Evolutionary conservation across 2,888 invertebrate species (phyloP).

Genomic region (Scaptomyza polygonia): DNA sequence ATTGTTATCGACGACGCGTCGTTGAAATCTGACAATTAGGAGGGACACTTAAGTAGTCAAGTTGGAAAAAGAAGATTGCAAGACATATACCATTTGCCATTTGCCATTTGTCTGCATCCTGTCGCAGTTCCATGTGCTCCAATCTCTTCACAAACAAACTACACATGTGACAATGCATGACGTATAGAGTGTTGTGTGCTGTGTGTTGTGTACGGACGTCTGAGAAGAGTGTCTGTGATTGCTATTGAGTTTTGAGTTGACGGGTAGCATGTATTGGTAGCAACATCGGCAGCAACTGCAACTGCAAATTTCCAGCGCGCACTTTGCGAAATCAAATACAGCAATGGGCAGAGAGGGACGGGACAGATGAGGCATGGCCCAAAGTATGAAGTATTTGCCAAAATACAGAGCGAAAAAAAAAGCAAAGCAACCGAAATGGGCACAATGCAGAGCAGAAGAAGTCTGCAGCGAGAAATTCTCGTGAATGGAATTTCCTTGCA

Average conservation of each 20-base stretch:
- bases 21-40: slow-evolving; percentile 40
- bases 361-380: slow-evolving; percentile 18
- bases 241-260: slow-evolving; percentile 68
- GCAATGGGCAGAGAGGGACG: slow-evolving; percentile 31
- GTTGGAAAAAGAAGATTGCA: slow-evolving; percentile 1
- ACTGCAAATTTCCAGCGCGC: slow-evolving; percentile 75
- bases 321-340: slow-evolving; percentile 78
- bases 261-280: slow-evolving; percentile 54
- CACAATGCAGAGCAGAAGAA: slow-evolving; percentile 63
- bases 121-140: slow-evolving; percentile 22
- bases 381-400: slow-evolving; percentile 77
- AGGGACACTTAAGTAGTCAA: slow-evolving; percentile 31
- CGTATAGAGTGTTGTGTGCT: slow-evolving; percentile 38
- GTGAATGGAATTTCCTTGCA: slow-evolving; percentile 73
- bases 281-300: slow-evolving; percentile 38
- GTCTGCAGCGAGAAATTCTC: slow-evolving; percentile 46
- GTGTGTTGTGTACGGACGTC: slow-evolving; percentile 26
- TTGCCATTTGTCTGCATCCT: slow-evolving; percentile 60
- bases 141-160: neutral
- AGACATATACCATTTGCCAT: slow-evolving; percentile 51
- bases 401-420: slow-evolving; percentile 54
- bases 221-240: slow-evolving; percentile 70
- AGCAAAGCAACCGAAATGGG: slow-evolving; percentile 46
- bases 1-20: neutral
- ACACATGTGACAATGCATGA: slow-evolving; percentile 56